Base-by-base conservation (phyloP, 2,888 invertebrate species). In the Melipona beecheii region DNA sequence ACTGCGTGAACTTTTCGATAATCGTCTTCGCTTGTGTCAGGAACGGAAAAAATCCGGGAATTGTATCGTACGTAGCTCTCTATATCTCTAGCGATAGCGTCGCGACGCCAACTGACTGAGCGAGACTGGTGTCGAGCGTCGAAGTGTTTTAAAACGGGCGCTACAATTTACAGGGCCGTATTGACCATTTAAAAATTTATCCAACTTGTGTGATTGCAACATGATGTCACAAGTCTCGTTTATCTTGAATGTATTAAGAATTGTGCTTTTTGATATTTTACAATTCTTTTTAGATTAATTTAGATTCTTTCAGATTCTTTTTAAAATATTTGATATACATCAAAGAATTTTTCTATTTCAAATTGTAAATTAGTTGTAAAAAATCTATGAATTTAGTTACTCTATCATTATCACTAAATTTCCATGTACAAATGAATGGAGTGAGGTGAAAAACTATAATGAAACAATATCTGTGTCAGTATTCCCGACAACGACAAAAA, bases 51-150 rank as follows among this genome's bases (percentile, higher is more conserved):
- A 27, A 62, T 15, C n/a, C n/a, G 31, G 4, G 58, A 65, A 49
- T 73, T 31, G 52, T 68, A 60, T 69, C 78, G 78, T 65, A 79
- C 76, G 66, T 43, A 73, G 9, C 69, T 75, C 68, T 71, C 74
- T 73, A 87, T 83, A 82, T 90, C 85, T 91, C 83, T 87, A 87
- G 88, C 83, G 81, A 87, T 91, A 87, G 91, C 91, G 92, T 92
- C 93, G 92, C 92, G 92, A 89, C 92, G 91, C 92, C 91, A 89
- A 93, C 93, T 92, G 93, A 91, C 75, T 82, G 71, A 83, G 80
- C 75, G 78, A 79, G 68, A 72, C 76, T 84, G 78, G 78, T 77
- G 76, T 73, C 78, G 78, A 77, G 74, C 83, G 78, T 78, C 78
- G 84, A 66, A 70, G 31, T 78, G 60, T 83, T 85, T 89, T 86